Evolutionary conservation across 2,797 vertebrate species (phyloP), one percentile per base, ranked within the genome.

Genomic region (Balearica regulorum): DNA sequence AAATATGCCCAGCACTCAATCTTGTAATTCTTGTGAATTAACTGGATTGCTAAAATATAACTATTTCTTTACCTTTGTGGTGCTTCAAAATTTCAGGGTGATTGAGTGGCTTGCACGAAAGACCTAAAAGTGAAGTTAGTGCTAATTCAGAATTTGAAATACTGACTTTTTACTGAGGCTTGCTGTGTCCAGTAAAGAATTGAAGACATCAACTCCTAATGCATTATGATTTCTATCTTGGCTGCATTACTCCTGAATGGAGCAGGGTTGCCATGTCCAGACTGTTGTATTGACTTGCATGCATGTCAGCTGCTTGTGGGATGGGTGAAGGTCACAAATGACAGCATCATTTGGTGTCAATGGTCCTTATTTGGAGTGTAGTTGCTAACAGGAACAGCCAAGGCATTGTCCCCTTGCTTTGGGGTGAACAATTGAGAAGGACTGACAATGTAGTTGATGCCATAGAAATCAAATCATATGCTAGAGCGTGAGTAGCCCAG

Each of bases 221-320:
- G 44, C 4, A 2, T 54, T 33, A 11, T 11, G 37, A 2, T 62
- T 79, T 54, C n/a, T 49, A 0, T 58, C 49, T 24, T 41, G 80
- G 54, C 11, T 12, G 25, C 1, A 0, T 39, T 22, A 20, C 37
- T 87, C 16, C 60, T 2, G 6, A 35, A 22, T 0, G 0, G 25
- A 78, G 78, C n/a, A 69, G 64, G 51, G 13, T 28, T 69, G 58
- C 35, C 4, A 3, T n/a, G 28, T n/a, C 46, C 49, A 26, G 60
- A 5, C 25, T 14, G 65, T 21, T 39, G 14, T 71, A 21, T 33
- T 35, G 58, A 39, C 31, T 58, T 33, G 51, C 11, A 3, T 4
- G 5, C 2, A 0, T 31, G 39, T 64, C 35, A 57, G 68, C 77
- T 86, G 33, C 68, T 16, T 29, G 69, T 84, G 73, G 65, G 58